Conservation (phyloP, 2,113 vertebrate genomes). For the Pipa parva region DNA sequence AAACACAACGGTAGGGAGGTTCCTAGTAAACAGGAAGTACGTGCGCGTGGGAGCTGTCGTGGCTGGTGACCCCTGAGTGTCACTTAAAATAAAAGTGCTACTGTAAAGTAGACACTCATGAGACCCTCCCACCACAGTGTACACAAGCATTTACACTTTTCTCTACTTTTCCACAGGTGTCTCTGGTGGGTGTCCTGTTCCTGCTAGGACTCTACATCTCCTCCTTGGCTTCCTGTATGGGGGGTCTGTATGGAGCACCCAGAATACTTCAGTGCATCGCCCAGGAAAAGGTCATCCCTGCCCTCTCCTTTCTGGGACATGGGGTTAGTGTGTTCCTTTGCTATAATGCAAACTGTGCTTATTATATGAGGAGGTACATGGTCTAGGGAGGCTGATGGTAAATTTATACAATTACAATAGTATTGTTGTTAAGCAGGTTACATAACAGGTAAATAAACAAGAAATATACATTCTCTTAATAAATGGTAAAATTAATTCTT, state of each 20-base stretch:
- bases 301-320: conserved; percentile 70
- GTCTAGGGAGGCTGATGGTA: not conserved
- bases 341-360: not conserved
- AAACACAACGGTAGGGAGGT: no score
- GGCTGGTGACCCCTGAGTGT: no score
- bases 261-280: conserved; percentile 94
- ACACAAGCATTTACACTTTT: no score
- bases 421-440: conserved; percentile 40
- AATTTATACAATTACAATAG: conserved; percentile 38
- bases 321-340: conserved; percentile 74
- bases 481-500: no score
- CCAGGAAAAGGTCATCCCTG: conserved; percentile 88
- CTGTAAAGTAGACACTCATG: no score
- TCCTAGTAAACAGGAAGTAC: no score
- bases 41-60: no score
- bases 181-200: conserved; percentile 95
- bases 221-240: conserved; percentile 96
- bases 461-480: no score
- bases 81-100: no score
- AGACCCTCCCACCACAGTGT: no score
- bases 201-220: conserved; percentile 93
- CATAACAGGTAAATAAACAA: no score
- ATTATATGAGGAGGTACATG: not conserved
- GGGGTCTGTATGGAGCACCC: conserved; percentile 88
- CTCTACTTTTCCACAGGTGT: conserved; percentile 73